phyloP scores from a whole-genome alignment of 2,888 invertebrate genomes.

The Globia sparganii region DNA sequence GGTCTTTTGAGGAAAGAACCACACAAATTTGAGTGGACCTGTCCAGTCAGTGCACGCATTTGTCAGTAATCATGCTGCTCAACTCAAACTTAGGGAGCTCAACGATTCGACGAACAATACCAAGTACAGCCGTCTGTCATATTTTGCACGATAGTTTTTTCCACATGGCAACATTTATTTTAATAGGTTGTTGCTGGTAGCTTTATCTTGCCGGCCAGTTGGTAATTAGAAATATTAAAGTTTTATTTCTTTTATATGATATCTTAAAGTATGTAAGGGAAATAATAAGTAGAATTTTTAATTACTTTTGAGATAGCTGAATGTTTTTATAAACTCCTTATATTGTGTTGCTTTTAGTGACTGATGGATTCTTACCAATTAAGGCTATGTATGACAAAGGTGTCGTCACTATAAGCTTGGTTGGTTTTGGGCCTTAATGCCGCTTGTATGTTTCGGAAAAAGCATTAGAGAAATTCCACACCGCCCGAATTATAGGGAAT shows the following conservation, averaged over 20 bases:
- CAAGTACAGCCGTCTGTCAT: constrained; percentile 51
- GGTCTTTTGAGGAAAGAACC: no score
- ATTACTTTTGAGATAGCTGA: constrained; percentile 5
- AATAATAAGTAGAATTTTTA: constrained; percentile 10
- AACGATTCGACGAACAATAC: no score
- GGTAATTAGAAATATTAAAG: constrained; percentile 52
- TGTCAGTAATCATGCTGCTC: no score
- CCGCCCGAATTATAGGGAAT: not conserved
- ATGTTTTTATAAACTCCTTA: not conserved
- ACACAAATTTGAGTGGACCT: no score
- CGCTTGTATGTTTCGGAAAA: not conserved
- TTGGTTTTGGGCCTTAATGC: not conserved
- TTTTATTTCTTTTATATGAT: constrained; percentile 30
- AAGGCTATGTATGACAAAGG: not conserved
- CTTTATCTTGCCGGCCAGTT: constrained; percentile 38
- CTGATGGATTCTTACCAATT: not conserved
- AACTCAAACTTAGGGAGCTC: no score
- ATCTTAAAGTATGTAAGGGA: constrained; percentile 8
- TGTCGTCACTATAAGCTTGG: not conserved
- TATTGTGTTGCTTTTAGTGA: not conserved
- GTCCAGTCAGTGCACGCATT: no score
- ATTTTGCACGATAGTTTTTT: constrained; percentile 59
- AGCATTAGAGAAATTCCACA: not conserved
- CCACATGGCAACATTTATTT: constrained; percentile 54
- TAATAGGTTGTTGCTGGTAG: constrained; percentile 30